These are phyloP conservation scores for Babyrousa celebensis DNA, from an alignment of 2,797 vertebrate species.

Conservation along the genomic window DNA sequence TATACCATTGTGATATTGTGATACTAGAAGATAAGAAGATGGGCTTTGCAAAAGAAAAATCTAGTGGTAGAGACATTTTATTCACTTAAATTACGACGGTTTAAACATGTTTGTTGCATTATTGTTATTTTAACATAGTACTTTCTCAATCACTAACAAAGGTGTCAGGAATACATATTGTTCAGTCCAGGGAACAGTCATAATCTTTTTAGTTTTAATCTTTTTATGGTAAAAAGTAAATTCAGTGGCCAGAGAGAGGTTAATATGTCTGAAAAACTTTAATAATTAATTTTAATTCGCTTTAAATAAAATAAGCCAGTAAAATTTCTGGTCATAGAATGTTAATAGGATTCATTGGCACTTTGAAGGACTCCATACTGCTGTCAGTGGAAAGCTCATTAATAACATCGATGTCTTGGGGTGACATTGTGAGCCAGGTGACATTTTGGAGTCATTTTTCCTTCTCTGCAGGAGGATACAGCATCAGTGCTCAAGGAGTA, in stretches of 20 bases:
- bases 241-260: constrained; percentile 46
- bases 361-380: constrained; percentile 43
- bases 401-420: not conserved
- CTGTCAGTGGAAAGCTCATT: constrained; percentile 35
- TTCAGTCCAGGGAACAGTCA: accelerated
- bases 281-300: constrained; percentile 56
- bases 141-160: not conserved
- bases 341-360: constrained; percentile 73
- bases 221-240: constrained; percentile 36
- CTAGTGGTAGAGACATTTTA: not conserved
- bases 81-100: not conserved
- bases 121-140: not conserved
- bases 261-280: constrained; percentile 66
- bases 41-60: not conserved
- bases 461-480: constrained; percentile 66
- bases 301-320: constrained; percentile 75
- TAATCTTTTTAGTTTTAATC: not conserved
- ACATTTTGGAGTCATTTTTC: constrained; percentile 60
- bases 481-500: constrained; percentile 69
- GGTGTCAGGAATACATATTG: not conserved
- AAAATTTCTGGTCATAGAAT: constrained; percentile 60
- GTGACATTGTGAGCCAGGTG: constrained; percentile 60
- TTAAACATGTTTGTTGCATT: too few species aligned
- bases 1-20: not conserved
- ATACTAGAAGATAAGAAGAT: not conserved